A percentile compares a stretch with the other conserved stretches of the same genome.
These are phyloP conservation scores for Alviniconcha marisindica DNA, from an alignment of 1,140 invertebrate genomes.

Conservation along the genomic window DNA sequence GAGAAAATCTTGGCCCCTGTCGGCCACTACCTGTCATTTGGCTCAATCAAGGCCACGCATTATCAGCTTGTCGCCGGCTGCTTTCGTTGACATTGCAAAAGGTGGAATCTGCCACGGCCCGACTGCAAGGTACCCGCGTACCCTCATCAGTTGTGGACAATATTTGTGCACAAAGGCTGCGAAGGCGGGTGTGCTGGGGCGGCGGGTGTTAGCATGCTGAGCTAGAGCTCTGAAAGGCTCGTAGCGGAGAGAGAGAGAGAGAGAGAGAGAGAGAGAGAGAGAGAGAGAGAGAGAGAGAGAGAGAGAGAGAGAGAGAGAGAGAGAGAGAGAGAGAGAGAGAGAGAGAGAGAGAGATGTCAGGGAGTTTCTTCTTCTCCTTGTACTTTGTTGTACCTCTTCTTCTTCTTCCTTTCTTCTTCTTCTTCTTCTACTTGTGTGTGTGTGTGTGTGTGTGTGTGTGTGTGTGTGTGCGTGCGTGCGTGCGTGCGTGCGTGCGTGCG, in stretches of 20 bases:
- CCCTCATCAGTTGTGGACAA: background rate
- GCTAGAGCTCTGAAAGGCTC: background rate
- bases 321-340: slow-evolving; percentile 49
- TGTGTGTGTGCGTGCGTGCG: background rate
- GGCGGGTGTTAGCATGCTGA: background rate
- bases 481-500: background rate
- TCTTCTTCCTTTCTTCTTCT: background rate
- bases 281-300: slow-evolving; percentile 41
- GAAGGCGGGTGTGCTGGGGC: background rate
- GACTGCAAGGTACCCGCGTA: background rate
- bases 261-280: slow-evolving; percentile 35
- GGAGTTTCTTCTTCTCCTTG: background rate
- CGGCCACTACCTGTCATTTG: too few species aligned
- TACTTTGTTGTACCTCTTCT: too few species aligned
- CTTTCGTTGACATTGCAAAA: background rate
- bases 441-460: background rate
- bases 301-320: slow-evolving; percentile 43
- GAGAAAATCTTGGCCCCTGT: too few species aligned
- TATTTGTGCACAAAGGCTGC: background rate
- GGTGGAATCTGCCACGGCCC: background rate
- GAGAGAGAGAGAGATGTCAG: slow-evolving; percentile 26
- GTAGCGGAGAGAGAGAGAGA: slow-evolving; percentile 15
- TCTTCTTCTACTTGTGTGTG: background rate
- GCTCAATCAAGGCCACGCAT: too few species aligned
- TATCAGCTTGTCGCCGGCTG: background rate